Evolutionary conservation across 2,113 vertebrate genomes (phyloP).

Genomic region (Rallus limicola): DNA sequence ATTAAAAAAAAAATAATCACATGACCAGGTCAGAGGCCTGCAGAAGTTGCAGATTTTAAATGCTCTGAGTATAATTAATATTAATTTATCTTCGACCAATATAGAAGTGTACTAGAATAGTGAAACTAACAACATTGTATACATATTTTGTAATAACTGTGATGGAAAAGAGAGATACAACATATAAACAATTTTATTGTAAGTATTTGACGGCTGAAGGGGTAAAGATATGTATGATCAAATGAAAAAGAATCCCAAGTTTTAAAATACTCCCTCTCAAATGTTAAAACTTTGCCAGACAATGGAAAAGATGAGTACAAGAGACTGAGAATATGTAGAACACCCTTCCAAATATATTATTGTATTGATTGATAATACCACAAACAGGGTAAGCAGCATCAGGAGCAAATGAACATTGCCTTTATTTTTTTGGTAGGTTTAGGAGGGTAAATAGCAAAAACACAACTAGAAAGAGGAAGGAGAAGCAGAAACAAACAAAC

Average conservation of each 20-base stretch:
- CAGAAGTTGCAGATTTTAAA: background rate
- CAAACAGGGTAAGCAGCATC: background rate
- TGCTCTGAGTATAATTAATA: background rate
- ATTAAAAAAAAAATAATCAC: background rate
- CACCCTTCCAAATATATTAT: background rate
- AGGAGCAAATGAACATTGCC: rapidly evolving
- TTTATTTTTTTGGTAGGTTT: background rate
- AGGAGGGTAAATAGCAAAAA: background rate
- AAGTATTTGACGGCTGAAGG: background rate
- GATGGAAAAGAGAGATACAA: background rate
- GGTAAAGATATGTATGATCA: background rate
- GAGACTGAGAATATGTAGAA: background rate
- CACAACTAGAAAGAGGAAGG: background rate
- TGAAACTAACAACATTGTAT: background rate
- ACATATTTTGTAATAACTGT: background rate
- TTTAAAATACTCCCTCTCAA: background rate
- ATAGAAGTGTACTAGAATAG: background rate
- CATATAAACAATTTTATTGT: background rate
- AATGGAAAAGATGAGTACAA: background rate
- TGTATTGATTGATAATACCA: background rate
- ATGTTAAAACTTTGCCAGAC: background rate
- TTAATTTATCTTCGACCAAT: background rate
- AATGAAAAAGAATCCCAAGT: background rate
- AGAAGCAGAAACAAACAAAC: background rate
- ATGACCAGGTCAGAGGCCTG: background rate